Base-by-base conservation (phyloP, 2,888 invertebrate species). In the Desoria tigrina region DNA sequence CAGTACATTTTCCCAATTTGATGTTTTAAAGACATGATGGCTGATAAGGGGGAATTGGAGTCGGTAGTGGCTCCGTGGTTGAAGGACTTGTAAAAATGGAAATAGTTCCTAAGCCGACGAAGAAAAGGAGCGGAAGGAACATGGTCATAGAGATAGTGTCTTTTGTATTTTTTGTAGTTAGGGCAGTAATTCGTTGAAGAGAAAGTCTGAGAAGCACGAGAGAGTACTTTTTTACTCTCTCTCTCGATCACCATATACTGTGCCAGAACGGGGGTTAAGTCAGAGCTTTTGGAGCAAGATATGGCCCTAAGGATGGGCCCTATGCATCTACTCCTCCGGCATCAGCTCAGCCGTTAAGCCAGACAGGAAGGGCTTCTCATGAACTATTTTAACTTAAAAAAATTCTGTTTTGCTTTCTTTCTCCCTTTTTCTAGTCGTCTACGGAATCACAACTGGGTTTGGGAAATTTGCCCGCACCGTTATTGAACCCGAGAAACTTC, bases 371-470 rank as follows among this genome's bases (percentile, higher is more conserved):
- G 32, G 18, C 39, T 56, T 23, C 53, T 23, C 26, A 53, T 53
- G n/a, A 24, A n/a, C 27, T 18, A 28, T 27, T 26, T 18, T 1
- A 3, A 27, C 28, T 54, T 42, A 7, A 32, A 32, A 32, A 28
- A 32, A 21, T 11, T 39, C 16, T 39, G 39, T 59, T 59, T 59
- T 49, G 37, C n/a, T 51, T 24, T 24, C 57, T 3, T 42, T 39
- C 14, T 11, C 28, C 11, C n/a, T 39, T 37, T 64, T 28, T 57
- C 66, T 61, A 85, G 85, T 84, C 65, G 85, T 79, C 9, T 80
- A 80, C 82, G 69, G 86, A 3, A 84, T 87, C 49, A 87, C 86
- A 2, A 87, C 87, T 1, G 87, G 87, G n/a, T 86, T 87, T 77
- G 87, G 87, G 54, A 86, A 86, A 63, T 87, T 87, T 78, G 85